Conservation (phyloP, 2,113 vertebrate species). For the Limnothrissa miodon region DNA sequence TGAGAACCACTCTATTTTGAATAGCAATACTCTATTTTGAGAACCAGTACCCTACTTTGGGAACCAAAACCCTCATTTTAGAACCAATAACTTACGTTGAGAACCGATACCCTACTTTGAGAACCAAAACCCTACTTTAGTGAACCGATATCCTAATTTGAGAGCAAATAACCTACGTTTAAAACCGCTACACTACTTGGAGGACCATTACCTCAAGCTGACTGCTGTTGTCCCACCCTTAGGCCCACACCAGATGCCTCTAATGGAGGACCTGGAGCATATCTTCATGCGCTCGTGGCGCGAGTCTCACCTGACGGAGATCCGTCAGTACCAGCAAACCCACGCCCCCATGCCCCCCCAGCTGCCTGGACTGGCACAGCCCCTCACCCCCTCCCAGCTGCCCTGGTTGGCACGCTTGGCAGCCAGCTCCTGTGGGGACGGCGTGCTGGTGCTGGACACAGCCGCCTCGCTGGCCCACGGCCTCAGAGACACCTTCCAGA, state of each 20-base stretch:
- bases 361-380: slow-evolving; percentile 64
- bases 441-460: slow-evolving; percentile 85
- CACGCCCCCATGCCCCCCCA: slow-evolving; percentile 65
- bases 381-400: slow-evolving; percentile 85
- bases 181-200: no score
- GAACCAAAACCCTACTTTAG: no score
- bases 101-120: no score
- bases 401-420: slow-evolving; percentile 94
- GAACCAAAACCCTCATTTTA: no score
- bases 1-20: no score
- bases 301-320: slow-evolving; percentile 88
- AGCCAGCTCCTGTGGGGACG: slow-evolving; percentile 88
- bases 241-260: slow-evolving; percentile 91
- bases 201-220: no score
- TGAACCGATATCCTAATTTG: no score
- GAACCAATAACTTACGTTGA: no score
- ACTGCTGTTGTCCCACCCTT: not conserved
- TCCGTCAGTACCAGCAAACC: slow-evolving; percentile 87
- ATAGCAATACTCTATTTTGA: no score
- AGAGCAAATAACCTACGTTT: no score
- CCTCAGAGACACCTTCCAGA: slow-evolving; percentile 84
- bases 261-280: slow-evolving; percentile 95
- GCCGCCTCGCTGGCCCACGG: slow-evolving; percentile 86
- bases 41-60: no score
- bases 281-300: slow-evolving; percentile 96